phyloP scores from a whole-genome alignment of 2,113 vertebrate species.

The Chamaetylas fuelleborni region DNA sequence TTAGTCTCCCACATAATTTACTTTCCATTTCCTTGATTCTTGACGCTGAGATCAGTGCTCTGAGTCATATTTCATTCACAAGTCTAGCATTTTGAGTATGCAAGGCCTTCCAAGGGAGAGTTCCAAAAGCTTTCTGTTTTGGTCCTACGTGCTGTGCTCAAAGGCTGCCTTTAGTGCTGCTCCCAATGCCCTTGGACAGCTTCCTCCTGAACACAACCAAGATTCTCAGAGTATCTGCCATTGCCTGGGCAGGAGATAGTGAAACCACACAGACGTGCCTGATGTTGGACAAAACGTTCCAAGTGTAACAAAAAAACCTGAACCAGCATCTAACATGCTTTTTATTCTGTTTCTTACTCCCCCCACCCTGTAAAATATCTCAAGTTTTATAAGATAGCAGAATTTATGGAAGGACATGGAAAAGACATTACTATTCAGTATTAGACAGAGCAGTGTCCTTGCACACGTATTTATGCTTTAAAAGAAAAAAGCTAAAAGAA shows the following conservation, averaged over 20 bases:
- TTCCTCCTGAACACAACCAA: not conserved
- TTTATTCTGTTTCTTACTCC: not conserved
- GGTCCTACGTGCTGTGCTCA: conserved; percentile 16
- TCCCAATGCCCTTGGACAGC: conserved; percentile 11
- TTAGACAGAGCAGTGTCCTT: not conserved
- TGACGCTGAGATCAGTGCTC: not conserved
- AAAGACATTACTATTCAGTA: conserved; percentile 32
- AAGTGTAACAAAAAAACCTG: not conserved
- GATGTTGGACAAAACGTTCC: conserved; percentile 12
- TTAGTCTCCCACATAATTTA: not conserved
- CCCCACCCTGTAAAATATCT: not conserved
- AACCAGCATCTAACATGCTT: not conserved
- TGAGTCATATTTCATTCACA: not conserved
- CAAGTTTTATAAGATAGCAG: conserved; percentile 2
- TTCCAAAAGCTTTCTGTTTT: conserved; percentile 28
- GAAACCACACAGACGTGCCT: conserved; percentile 22
- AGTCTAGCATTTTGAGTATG: not conserved
- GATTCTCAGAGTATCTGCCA: conserved; percentile 15
- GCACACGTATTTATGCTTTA: not conserved
- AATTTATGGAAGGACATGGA: not conserved
- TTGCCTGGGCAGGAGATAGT: not conserved
- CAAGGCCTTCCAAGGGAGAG: not conserved
- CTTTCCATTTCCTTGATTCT: conserved; percentile 21
- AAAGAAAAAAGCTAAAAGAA: not conserved
- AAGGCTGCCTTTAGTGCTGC: not conserved